Evolutionary conservation across 1,140 invertebrate genomes (phyloP).

Genomic region (Plectrocnemia conspersa): DNA sequence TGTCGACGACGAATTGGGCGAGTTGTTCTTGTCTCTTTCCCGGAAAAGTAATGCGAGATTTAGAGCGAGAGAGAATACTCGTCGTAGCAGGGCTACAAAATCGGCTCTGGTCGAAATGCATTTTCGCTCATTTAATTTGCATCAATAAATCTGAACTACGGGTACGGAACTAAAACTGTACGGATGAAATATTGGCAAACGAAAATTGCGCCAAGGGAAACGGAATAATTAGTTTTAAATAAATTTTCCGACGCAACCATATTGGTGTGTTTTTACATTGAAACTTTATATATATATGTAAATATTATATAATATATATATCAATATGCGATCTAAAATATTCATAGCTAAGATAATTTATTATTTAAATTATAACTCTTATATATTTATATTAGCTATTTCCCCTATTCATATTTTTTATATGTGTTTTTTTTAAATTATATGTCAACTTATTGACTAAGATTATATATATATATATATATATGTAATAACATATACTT

Average conservation of each 20-base stretch:
- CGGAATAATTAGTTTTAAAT: slow-evolving; percentile 17
- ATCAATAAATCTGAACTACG: slow-evolving; percentile 24
- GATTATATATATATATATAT: too few relatives aligned
- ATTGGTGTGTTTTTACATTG: too few relatives aligned
- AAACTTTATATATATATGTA: too few relatives aligned
- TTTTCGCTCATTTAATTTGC: slow-evolving; percentile 21
- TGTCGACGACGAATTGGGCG: background rate
- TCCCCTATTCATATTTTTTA: too few relatives aligned
- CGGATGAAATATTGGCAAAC: slow-evolving; percentile 15
- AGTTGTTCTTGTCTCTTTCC: background rate
- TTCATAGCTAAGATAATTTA: too few relatives aligned
- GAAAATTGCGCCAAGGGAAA: slow-evolving; percentile 9
- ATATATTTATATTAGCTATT: too few relatives aligned
- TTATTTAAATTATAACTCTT: too few relatives aligned
- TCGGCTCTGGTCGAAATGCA: slow-evolving; percentile 2
- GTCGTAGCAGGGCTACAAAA: background rate
- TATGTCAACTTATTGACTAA: too few relatives aligned
- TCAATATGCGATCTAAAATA: too few relatives aligned
- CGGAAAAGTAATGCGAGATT: background rate
- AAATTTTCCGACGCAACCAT: slow-evolving; percentile 11
- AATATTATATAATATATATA: too few relatives aligned
- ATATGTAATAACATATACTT: too few relatives aligned
- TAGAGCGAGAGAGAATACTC: background rate
- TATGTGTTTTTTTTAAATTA: too few relatives aligned
- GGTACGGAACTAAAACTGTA: slow-evolving; percentile 6